Conservation (phyloP, 92 coral and sea anemone genomes). For the Phenganax marumi region DNA sequence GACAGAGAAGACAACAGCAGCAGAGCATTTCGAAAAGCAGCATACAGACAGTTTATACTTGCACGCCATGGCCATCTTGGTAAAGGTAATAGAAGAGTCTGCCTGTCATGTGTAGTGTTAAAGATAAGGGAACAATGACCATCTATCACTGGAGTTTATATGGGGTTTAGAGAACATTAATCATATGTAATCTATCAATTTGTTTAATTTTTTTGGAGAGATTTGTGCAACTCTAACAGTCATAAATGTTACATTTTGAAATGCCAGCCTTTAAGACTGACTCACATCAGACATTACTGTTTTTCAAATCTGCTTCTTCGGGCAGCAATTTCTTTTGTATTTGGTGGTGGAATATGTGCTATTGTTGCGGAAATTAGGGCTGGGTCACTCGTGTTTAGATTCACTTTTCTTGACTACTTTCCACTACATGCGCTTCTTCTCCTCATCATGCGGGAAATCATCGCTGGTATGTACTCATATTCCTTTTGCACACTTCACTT, state of each 20-base stretch:
- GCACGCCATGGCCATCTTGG: slow-evolving; percentile 33
- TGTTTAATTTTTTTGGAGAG: no score
- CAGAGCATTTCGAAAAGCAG: slow-evolving; percentile 55
- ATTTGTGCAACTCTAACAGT: no score
- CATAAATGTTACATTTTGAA: no score
- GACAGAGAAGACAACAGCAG: slow-evolving; percentile 59
- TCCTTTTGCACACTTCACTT: background rate
- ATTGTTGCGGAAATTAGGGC: no score
- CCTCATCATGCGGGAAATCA: slow-evolving; percentile 26
- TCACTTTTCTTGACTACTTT: background rate
- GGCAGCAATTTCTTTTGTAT: no score
- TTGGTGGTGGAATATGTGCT: no score
- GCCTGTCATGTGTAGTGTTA: slow-evolving; percentile 7
- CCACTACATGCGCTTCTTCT: background rate
- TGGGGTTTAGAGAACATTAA: slow-evolving; percentile 17
- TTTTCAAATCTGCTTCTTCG: no score
- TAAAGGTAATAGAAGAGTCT: slow-evolving; percentile 1
- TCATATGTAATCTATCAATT: background rate
- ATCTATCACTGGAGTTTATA: slow-evolving; percentile 13
- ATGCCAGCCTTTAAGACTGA: no score
- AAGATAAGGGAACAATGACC: background rate
- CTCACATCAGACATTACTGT: no score
- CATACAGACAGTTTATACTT: slow-evolving; percentile 36
- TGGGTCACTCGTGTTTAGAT: background rate
- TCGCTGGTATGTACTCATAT: slow-evolving; percentile 9